A percentile compares a stretch with the other conserved stretches of the same genome.
Conservation (phyloP, 2,797 vertebrate species). For the Eidolon dupreanum region DNA sequence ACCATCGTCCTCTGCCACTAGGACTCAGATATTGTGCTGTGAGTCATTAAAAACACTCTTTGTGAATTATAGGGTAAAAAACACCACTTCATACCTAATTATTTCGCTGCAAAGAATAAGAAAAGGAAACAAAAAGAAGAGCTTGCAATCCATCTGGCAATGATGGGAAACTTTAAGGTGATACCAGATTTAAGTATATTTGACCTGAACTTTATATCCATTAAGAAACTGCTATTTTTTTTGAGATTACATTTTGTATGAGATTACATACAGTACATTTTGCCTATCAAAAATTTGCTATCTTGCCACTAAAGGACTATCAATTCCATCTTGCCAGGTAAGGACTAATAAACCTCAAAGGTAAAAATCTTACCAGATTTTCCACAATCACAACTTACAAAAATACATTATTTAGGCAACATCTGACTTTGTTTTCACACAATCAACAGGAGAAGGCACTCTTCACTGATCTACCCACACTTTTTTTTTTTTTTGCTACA, state of each 20-base stretch:
- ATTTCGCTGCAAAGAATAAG: conserved; percentile 50
- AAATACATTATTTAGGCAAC: not conserved
- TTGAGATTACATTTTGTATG: not conserved
- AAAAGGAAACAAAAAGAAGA: conserved; percentile 48
- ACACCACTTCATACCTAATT: not conserved
- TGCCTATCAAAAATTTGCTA: not conserved
- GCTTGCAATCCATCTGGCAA: not conserved
- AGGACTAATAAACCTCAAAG: not conserved
- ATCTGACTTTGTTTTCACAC: not conserved
- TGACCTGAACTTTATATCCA: not conserved
- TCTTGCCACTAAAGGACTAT: not conserved
- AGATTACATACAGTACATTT: not conserved
- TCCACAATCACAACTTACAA: not conserved
- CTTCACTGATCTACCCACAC: not conserved
- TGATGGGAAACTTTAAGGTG: not conserved
- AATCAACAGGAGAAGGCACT: not conserved
- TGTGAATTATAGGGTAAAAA: conserved; percentile 45
- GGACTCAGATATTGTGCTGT: not conserved
- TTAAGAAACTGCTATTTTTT: not conserved
- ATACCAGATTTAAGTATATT: not conserved
- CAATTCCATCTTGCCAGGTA: not conserved
- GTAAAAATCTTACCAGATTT: not conserved
- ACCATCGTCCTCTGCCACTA: not conserved
- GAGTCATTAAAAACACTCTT: conserved; percentile 51
- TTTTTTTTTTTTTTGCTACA: not conserved